Conservation (phyloP, 2,888 invertebrate species). For the Mesorhabditis spiculigera region DNA sequence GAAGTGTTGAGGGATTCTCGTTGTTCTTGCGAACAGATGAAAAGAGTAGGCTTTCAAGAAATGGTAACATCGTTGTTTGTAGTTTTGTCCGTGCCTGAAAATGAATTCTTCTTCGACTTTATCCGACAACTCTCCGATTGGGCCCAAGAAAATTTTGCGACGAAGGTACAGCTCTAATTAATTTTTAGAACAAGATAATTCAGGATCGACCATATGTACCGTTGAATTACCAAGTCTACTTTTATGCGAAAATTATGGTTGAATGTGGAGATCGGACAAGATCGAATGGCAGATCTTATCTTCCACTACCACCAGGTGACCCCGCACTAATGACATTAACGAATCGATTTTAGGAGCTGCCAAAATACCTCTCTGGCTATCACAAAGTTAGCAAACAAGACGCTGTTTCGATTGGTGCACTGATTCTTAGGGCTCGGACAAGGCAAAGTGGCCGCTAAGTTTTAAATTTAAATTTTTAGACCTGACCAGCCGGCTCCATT, state of each 20-base stretch:
- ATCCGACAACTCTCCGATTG: slow-evolving; percentile 85
- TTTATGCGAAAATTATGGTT: slow-evolving; percentile 95
- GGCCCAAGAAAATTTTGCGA: slow-evolving; percentile 64
- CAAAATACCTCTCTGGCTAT: slow-evolving; percentile 87
- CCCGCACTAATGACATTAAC: neutral
- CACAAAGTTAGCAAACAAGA: slow-evolving; percentile 91
- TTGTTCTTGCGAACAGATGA: slow-evolving; percentile 88
- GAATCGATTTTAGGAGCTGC: slow-evolving; percentile 70
- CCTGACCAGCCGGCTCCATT: slow-evolving; percentile 29
- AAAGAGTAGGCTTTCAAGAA: slow-evolving; percentile 66
- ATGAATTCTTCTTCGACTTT: slow-evolving; percentile 92
- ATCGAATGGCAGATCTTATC: slow-evolving; percentile 81
- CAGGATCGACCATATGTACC: slow-evolving; percentile 63
- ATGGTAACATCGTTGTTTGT: slow-evolving; percentile 15
- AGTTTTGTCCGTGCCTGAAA: slow-evolving; percentile 85
- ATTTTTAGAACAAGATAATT: neutral
- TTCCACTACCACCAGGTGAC: slow-evolving; percentile 78
- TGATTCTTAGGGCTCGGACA: slow-evolving; percentile 89
- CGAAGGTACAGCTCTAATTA: slow-evolving; percentile 15
- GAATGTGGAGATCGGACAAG: slow-evolving; percentile 81
- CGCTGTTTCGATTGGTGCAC: slow-evolving; percentile 83
- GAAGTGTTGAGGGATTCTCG: slow-evolving; percentile 82
- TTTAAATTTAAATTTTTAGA: neutral
- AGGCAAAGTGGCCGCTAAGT: slow-evolving; percentile 59
- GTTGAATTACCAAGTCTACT: slow-evolving; percentile 86